Evolutionary conservation across 2,888 invertebrate genomes (phyloP), one percentile per base, ranked within the genome.

Genomic region (Troglohyphantes excavatus): DNA sequence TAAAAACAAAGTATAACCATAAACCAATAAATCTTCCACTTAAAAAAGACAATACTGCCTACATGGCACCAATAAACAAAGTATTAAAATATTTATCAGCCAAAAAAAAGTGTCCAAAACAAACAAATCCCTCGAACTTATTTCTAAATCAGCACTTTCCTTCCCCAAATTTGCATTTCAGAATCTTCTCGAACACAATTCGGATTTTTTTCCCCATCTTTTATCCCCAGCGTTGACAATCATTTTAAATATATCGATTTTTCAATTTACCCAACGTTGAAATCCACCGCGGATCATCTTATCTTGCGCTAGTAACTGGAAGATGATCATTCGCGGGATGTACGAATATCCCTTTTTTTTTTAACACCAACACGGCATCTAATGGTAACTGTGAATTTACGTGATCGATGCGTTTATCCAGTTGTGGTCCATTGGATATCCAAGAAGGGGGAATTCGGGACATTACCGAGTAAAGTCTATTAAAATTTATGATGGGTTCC

Each of bases 401-500:
- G 63, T 83, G 65, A 73, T 59, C 33, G 43, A 63, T 83, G 27
- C 26, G 23, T 75, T 53, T 84, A 75, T 67, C 65, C 73, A 21
- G 46, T 19, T 23, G 11, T 33, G 21, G 26, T 27, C 33, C 61
- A 72, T 70, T 59, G n/a, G n/a, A n/a, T 33, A 39, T 26, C 65
- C 63, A 81, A 68, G 73, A 11, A 23, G 43, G 63, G 59, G n/a
- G 43, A 70, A 82, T 82, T 39, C 65, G 26, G 39, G 68, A 78
- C 76, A 85, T 85, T 85, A 78, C n/a, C 67, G 65, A 26, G 39
- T 59, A 5, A 76, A 68, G 76, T 76, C 67, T 68, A 85, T 85
- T 83, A 78, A 85, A 78, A 61, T 85, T 85, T 85, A 85, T 85
- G 76, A 78, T 68, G 46, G 67, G 23, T 39, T 29, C 68, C 68